Conservation (phyloP, 2,888 invertebrate species). For the Cheilosia grossa region DNA sequence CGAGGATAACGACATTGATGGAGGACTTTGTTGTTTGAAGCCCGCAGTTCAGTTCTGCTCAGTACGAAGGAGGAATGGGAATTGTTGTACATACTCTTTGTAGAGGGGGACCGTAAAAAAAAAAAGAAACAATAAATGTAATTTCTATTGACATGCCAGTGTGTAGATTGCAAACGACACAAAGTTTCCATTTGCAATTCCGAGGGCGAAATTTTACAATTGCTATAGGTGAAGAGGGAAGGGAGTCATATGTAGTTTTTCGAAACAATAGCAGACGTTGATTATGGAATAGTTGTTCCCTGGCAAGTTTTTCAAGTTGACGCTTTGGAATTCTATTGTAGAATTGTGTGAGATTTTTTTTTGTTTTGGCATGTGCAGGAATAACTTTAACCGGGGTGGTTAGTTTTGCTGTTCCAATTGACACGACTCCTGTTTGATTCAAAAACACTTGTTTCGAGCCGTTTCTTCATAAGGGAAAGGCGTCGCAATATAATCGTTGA, state of each 20-base stretch:
- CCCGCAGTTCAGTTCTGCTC: conserved; percentile 28
- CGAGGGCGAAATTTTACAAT: conserved; percentile 38
- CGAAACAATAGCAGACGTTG: conserved; percentile 50
- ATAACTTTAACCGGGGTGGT: too few relatives aligned
- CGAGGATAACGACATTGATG: conserved; percentile 60
- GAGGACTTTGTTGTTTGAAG: conserved; percentile 50
- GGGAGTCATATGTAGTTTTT: not conserved
- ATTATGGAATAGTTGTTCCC: conserved; percentile 36
- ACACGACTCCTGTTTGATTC: too few relatives aligned
- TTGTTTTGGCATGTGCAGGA: not conserved
- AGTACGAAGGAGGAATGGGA: conserved; percentile 14
- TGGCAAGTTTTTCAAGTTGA: conserved; percentile 39
- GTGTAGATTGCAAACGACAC: conserved; percentile 1
- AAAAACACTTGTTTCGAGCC: too few relatives aligned
- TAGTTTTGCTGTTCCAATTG: too few relatives aligned
- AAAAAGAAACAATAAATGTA: conserved; percentile 36
- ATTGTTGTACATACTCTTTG: conserved; percentile 47
- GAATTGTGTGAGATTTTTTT: conserved; percentile 21
- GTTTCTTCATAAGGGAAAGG: too few relatives aligned
- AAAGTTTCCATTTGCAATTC: conserved; percentile 42
- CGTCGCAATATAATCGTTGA: too few relatives aligned
- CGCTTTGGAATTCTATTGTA: conserved; percentile 34
- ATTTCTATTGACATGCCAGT: conserved; percentile 12
- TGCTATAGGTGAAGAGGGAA: not conserved
- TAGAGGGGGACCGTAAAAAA: conserved; percentile 5